A percentile compares a stretch with the other conserved stretches of the same genome.
Evolutionary conservation across 2,113 vertebrate species (phyloP).

Genomic region (Rhodinocichla rosea): DNA sequence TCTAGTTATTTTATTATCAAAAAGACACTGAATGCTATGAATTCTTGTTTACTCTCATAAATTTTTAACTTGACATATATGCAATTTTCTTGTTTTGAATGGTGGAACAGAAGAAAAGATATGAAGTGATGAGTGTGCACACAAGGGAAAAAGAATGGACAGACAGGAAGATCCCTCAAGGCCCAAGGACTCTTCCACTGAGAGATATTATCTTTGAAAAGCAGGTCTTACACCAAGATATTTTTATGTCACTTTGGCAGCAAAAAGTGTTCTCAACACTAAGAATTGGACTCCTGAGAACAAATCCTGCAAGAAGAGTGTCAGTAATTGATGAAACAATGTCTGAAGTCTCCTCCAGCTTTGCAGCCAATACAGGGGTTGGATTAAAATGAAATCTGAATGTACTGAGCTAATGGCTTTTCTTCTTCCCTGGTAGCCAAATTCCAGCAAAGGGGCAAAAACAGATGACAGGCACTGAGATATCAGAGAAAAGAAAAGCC

Average conservation of each 20-base stretch:
- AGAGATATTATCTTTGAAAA: constrained; percentile 34
- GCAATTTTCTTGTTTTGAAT: constrained; percentile 34
- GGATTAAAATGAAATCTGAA: constrained; percentile 5
- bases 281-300: constrained; percentile 6
- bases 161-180: background rate
- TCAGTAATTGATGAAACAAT: background rate
- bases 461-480: background rate
- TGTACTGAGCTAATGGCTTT: background rate
- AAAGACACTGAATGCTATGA: background rate
- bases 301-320: background rate
- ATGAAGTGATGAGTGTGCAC: background rate
- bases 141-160: background rate
- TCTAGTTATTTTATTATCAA: background rate
- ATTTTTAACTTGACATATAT: constrained; percentile 18
- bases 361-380: background rate
- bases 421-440: background rate
- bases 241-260: constrained; percentile 31
- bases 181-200: background rate
- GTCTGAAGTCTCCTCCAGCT: background rate
- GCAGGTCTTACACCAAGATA: background rate
- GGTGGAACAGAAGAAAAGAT: background rate
- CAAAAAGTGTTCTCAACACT: background rate
- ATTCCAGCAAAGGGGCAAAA: background rate
- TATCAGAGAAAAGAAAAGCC: background rate
- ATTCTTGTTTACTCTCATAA: background rate